Base-by-base conservation (phyloP, 2,888 invertebrate species). In the Plagodis pulveraria region DNA sequence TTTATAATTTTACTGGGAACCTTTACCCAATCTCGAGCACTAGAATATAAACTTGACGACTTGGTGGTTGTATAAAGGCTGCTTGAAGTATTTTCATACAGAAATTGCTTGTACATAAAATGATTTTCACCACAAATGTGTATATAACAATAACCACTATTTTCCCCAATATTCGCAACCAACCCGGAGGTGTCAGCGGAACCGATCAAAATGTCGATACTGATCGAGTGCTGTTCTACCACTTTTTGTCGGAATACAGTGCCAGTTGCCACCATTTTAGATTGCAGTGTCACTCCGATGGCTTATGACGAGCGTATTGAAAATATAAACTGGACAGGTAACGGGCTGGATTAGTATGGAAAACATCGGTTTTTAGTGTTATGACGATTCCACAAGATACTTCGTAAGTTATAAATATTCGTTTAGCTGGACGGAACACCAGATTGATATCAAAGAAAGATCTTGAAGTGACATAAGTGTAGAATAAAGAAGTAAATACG, bases 201-300 rank as follows among this genome's bases (percentile, higher is more conserved):
- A 56, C 65, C 59, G 58, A 66, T 65, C 57, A 65, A 56, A 59
- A 54, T 40, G 53, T 63, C 64, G 54, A 51, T 52, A 53, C 36
- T 53, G 58, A 58, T 60, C 48, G 63, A 59, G 55, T 54, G 56
- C 51, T 51, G 51, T 57, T 38, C 58, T 45, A 56, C 49, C 52
- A 61, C 51, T 65, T 66, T 57, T 65, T 59, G 66, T 58, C 55
- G 57, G 50, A 54, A 53, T 63, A 66, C 63, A 59, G 63, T 6
- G 49, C 43, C 44, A 59, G 59, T 59, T 71, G 73, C 71, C 70
- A 75, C 74, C 76, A 76, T 79, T 78, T 78, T 78, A 84, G 84
- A 86, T 86, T 84, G 84, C 78, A 78, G 74, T 81, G 84, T 86
- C 86, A 85, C 74, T 74, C 78, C 73, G 74, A 70, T 60, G 62